Evolutionary conservation across 2,888 invertebrate species (phyloP).

Genomic region (Cataglyphis altisquamis): DNA sequence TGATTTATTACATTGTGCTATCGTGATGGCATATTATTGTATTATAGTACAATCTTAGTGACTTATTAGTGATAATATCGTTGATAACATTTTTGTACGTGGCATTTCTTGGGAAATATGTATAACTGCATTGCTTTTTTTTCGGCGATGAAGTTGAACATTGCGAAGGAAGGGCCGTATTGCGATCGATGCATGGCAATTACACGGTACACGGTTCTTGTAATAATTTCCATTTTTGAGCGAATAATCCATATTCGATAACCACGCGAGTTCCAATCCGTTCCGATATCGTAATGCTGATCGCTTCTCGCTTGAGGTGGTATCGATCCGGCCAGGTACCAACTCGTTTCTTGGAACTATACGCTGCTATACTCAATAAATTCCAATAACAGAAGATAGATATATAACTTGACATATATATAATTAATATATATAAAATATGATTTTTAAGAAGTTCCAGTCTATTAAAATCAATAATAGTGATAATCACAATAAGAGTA

Average conservation of each 20-base stretch:
- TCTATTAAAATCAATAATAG: constrained; percentile 1
- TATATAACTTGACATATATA: neutral
- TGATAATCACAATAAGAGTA: neutral
- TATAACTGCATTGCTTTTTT: constrained; percentile 15
- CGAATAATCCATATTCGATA: constrained; percentile 55
- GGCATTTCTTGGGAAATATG: neutral
- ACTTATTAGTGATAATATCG: neutral
- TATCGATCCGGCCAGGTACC: constrained; percentile 62
- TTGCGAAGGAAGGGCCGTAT: constrained; percentile 44
- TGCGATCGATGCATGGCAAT: constrained; percentile 55
- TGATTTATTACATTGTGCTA: neutral
- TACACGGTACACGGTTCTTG: constrained; percentile 49
- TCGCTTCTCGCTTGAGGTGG: constrained; percentile 62
- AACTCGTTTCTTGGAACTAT: constrained; percentile 60
- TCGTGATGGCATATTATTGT: too few relatives aligned
- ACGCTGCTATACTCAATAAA: constrained; percentile 37
- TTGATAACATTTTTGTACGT: neutral
- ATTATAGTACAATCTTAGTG: neutral
- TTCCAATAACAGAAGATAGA: constrained; percentile 39
- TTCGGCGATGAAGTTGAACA: neutral
- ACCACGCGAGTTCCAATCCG: constrained; percentile 47
- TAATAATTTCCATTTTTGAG: constrained; percentile 54
- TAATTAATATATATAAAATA: neutral
- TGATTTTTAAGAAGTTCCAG: neutral
- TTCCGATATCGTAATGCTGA: constrained; percentile 63